phyloP scores from a whole-genome alignment of 2,888 invertebrate species.

The Mylabris sibirica region DNA sequence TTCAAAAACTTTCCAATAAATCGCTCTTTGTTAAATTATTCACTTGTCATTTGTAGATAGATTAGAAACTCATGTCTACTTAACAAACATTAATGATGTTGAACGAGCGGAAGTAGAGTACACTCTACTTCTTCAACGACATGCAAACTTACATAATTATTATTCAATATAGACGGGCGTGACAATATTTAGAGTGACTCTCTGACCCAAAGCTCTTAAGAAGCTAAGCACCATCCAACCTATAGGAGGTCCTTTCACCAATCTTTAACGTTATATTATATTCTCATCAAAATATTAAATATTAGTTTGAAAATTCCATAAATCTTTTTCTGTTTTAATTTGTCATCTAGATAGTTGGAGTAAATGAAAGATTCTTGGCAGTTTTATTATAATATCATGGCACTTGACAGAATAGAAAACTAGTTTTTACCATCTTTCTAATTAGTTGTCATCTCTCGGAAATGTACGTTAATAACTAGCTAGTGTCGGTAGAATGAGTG shows the following conservation, averaged over 20 bases:
- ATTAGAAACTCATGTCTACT: slow-evolving; percentile 39
- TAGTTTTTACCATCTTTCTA: background rate
- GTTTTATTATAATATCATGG: background rate
- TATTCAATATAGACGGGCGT: slow-evolving; percentile 45
- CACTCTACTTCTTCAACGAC: slow-evolving; percentile 33
- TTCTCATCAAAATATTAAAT: slow-evolving; percentile 17
- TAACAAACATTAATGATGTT: slow-evolving; percentile 46
- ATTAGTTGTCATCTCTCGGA: background rate
- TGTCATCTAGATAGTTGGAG: background rate
- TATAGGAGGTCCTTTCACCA: slow-evolving; percentile 46
- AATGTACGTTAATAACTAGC: background rate
- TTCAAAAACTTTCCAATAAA: background rate
- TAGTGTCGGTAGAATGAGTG: background rate
- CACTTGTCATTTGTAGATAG: slow-evolving; percentile 22
- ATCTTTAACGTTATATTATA: slow-evolving; percentile 37
- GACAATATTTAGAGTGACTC: slow-evolving; percentile 30
- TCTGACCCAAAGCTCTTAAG: slow-evolving; percentile 19
- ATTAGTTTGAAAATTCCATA: background rate
- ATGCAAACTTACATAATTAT: slow-evolving; percentile 50
- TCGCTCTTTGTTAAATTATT: slow-evolving; percentile 17
- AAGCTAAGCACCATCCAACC: slow-evolving; percentile 38
- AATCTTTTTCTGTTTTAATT: background rate
- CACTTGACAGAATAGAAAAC: background rate
- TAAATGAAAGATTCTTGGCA: background rate
- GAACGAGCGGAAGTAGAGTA: slow-evolving; percentile 45